Evolutionary conservation across 2,797 vertebrate genomes (phyloP).

Genomic region (Brachyrhaphis roseni): DNA sequence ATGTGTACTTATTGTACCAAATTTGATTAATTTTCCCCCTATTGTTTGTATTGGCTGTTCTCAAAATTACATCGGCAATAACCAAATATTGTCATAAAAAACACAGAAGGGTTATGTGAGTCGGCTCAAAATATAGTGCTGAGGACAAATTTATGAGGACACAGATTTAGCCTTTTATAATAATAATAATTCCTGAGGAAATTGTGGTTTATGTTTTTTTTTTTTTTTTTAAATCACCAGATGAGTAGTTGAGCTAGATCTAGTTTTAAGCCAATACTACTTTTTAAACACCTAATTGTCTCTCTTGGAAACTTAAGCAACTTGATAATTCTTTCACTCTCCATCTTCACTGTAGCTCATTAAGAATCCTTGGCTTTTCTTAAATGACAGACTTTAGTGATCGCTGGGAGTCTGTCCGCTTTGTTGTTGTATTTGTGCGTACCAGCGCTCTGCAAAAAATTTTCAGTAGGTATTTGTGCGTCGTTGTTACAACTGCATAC

Average conservation of each 20-base stretch:
- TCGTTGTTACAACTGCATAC: not conserved
- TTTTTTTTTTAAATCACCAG: too few relatives aligned
- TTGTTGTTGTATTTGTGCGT: not conserved
- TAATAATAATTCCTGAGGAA: not conserved
- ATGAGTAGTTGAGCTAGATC: too few relatives aligned
- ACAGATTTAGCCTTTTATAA: not conserved
- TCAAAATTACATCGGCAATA: not conserved
- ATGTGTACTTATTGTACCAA: not conserved
- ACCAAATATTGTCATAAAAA: not conserved
- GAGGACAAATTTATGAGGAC: not conserved
- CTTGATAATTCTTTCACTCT: not conserved
- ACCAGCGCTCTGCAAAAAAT: not conserved
- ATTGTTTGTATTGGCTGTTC: not conserved
- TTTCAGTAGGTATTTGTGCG: not conserved
- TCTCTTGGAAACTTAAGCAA: too few relatives aligned
- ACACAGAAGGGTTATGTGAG: not conserved
- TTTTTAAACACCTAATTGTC: too few relatives aligned
- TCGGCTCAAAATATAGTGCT: too few relatives aligned
- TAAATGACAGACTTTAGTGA: not conserved
- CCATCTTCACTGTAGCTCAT: not conserved
- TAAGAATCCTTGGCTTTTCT: not conserved
- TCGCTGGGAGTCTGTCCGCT: not conserved
- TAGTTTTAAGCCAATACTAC: too few relatives aligned
- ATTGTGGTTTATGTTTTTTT: not conserved
- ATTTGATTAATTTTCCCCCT: not conserved